Percentiles rank a stretch among this genome's conserved stretches.
phyloP scores from a whole-genome alignment of 2,888 invertebrate genomes.

The Nyleta sp. region DNA sequence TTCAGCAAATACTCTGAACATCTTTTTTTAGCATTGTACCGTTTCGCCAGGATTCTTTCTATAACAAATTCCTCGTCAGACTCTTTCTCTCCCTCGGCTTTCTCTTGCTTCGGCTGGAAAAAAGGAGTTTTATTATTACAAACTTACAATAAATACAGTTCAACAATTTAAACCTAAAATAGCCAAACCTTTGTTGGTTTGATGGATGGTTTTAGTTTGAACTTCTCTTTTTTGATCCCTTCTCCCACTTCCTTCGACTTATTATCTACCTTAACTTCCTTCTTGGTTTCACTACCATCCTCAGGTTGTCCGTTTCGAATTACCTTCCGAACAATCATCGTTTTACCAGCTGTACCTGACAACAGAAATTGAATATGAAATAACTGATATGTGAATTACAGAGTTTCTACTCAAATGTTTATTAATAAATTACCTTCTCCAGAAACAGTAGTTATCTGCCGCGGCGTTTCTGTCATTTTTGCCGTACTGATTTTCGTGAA shows the following conservation, averaged over 20 bases:
- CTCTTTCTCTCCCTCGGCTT: slow-evolving; percentile 67
- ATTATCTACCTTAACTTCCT: slow-evolving; percentile 72
- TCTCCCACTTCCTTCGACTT: slow-evolving; percentile 72
- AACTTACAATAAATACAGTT: neutral
- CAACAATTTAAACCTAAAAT: too few species aligned
- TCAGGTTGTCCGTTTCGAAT: slow-evolving; percentile 80
- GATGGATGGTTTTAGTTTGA: slow-evolving; percentile 74
- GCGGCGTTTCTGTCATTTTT: slow-evolving; percentile 85
- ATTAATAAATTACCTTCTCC: slow-evolving; percentile 71
- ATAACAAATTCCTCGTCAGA: slow-evolving; percentile 88
- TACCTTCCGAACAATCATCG: slow-evolving; percentile 78
- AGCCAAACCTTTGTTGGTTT: slow-evolving; percentile 76
- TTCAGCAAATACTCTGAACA: slow-evolving; percentile 93
- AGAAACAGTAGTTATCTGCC: slow-evolving; percentile 66
- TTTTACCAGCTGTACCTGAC: slow-evolving; percentile 71
- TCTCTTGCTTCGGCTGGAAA: slow-evolving; percentile 37
- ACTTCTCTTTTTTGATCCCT: slow-evolving; percentile 73
- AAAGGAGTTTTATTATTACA: slow-evolving; percentile 4
- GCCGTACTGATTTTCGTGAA: slow-evolving; percentile 87
- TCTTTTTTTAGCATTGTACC: slow-evolving; percentile 90
- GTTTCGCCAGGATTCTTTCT: slow-evolving; percentile 92
- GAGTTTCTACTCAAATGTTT: too few species aligned
- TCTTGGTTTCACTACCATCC: slow-evolving; percentile 73
- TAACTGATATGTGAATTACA: too few species aligned
- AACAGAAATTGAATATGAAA: neutral